Evolutionary conservation across 2,888 invertebrate species (phyloP).

Genomic region (Plebejus anna): DNA sequence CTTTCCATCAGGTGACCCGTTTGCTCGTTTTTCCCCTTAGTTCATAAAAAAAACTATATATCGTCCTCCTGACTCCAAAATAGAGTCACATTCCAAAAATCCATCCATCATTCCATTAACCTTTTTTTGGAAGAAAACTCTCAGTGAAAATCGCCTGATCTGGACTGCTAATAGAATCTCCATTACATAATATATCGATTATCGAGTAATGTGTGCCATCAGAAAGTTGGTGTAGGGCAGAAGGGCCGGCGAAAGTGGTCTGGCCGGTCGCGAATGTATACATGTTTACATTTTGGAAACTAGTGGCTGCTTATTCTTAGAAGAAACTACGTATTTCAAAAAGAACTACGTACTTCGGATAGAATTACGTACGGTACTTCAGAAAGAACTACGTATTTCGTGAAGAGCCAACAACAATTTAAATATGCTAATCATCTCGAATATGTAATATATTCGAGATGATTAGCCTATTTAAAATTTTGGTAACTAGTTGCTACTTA

Average conservation of each 20-base stretch:
- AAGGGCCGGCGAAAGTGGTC: slow-evolving; percentile 24
- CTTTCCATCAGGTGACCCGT: no score
- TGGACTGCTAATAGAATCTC: neutral
- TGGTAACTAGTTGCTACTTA: no score
- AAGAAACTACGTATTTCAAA: neutral
- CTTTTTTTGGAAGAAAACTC: neutral
- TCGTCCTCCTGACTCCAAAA: no score
- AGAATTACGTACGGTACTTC: no score
- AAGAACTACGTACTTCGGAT: no score
- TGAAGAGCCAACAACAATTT: no score
- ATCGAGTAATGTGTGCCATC: slow-evolving; percentile 7
- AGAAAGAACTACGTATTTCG: no score
- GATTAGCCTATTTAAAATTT: no score
- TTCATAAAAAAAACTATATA: no score
- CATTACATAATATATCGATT: neutral
- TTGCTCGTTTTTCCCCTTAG: no score
- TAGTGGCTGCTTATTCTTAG: neutral
- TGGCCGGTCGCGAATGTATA: neutral
- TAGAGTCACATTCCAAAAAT: neutral
- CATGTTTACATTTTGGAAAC: neutral
- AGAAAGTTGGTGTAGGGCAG: slow-evolving; percentile 14
- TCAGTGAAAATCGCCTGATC: neutral
- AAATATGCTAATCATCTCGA: no score
- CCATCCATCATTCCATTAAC: neutral
- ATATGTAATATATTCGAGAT: no score